Conservation (phyloP, 1,140 invertebrate species). For the Coptotermes formosanus region DNA sequence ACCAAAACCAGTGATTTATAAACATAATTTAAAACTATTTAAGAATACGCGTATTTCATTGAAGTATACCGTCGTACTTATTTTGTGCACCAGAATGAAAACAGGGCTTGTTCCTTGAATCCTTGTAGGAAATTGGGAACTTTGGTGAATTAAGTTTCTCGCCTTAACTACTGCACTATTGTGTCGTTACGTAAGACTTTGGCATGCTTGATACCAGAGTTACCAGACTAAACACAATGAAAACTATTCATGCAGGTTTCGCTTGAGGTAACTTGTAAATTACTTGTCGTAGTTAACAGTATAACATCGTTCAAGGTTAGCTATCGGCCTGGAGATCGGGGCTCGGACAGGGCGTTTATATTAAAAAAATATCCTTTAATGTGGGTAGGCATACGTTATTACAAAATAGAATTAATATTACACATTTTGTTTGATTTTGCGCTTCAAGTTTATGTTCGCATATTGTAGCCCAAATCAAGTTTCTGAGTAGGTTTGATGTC, state of each 20-base stretch:
- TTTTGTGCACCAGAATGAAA: too few species aligned
- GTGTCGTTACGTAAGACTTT: background rate
- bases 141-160: background rate
- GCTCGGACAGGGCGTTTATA: background rate
- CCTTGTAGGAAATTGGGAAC: background rate
- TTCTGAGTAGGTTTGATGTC: too few species aligned
- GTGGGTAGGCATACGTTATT: too few species aligned
- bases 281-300: background rate
- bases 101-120: too few species aligned
- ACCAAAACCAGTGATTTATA: too few species aligned
- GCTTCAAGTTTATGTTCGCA: too few species aligned
- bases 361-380: background rate
- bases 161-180: background rate
- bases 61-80: too few species aligned
- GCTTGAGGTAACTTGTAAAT: conserved; percentile 9
- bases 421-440: too few species aligned
- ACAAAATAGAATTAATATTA: too few species aligned
- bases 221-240: background rate
- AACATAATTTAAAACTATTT: too few species aligned
- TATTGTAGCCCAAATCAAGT: too few species aligned
- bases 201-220: background rate
- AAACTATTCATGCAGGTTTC: background rate
- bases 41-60: too few species aligned
- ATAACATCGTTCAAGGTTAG: background rate
- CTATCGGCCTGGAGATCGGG: background rate